phyloP scores from a whole-genome alignment of 2,113 vertebrate species.

The Acrocephalus kingi region DNA sequence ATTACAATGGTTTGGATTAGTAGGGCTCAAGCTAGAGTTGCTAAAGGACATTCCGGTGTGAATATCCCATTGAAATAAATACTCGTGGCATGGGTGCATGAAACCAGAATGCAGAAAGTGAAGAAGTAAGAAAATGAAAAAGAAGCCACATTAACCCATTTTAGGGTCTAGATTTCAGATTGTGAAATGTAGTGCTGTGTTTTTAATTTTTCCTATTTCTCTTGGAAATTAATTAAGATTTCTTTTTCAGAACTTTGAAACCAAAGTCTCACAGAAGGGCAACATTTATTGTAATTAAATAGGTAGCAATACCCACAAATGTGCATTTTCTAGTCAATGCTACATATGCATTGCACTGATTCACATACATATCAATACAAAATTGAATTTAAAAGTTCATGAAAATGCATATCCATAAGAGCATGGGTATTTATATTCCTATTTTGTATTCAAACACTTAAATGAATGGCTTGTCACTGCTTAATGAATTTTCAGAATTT shows the following conservation, averaged over 20 bases:
- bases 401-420: not conserved
- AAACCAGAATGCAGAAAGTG: not conserved
- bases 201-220: not conserved
- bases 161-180: not conserved
- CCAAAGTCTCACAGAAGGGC: not conserved
- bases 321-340: not conserved
- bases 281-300: not conserved
- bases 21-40: not conserved
- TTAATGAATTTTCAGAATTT: not conserved
- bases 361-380: not conserved
- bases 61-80: not conserved
- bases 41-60: not conserved
- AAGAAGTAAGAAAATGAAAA: not conserved
- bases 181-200: not conserved
- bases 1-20: not conserved
- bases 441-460: not conserved
- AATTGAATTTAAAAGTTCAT: not conserved
- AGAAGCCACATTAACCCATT: not conserved
- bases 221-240: not conserved
- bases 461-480: not conserved
- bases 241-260: not conserved
- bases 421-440: not conserved
- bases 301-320: not conserved
- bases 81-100: not conserved
- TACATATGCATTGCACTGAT: not conserved